These are phyloP conservation scores for Diarsia brunnea DNA, from an alignment of 2,888 invertebrate species.

Conservation along the genomic window DNA sequence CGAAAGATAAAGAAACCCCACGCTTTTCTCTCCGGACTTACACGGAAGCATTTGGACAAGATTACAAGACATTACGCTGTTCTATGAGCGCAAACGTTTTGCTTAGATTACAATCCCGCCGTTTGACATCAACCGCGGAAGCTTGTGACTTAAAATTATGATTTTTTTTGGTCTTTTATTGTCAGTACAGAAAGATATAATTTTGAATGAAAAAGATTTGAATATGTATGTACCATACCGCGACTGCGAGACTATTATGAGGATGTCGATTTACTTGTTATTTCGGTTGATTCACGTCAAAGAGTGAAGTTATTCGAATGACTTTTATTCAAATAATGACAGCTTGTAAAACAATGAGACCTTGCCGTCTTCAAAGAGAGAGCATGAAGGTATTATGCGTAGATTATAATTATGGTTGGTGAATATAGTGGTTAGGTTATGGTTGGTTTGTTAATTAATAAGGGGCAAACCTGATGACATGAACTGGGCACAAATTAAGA, in stretches of 20 bases:
- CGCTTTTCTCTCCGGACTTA: conserved; percentile 22
- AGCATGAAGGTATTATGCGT: too few relatives aligned
- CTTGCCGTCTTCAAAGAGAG: too few relatives aligned
- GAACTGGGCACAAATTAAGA: too few relatives aligned
- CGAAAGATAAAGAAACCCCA: not conserved
- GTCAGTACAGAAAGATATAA: not conserved
- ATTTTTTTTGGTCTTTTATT: conserved; percentile 2
- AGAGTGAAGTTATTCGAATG: too few relatives aligned
- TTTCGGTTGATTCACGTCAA: not conserved
- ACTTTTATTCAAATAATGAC: too few relatives aligned
- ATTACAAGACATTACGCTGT: conserved; percentile 51
- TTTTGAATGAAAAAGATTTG: not conserved
- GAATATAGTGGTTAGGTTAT: too few relatives aligned
- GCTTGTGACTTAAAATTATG: conserved; percentile 31
- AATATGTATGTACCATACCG: not conserved
- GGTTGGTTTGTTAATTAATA: too few relatives aligned
- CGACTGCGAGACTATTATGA: not conserved
- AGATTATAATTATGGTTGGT: too few relatives aligned
- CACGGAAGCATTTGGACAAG: conserved; percentile 30
- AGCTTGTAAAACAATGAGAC: too few relatives aligned
- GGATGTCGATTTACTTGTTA: not conserved
- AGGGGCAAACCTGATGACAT: too few relatives aligned
- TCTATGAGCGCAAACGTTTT: conserved; percentile 37
- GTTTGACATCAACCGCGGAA: conserved; percentile 23
- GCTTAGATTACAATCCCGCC: conserved; percentile 36